These are phyloP conservation scores for Copidosoma aretas DNA, from an alignment of 2,888 invertebrate species.

Conservation along the genomic window DNA sequence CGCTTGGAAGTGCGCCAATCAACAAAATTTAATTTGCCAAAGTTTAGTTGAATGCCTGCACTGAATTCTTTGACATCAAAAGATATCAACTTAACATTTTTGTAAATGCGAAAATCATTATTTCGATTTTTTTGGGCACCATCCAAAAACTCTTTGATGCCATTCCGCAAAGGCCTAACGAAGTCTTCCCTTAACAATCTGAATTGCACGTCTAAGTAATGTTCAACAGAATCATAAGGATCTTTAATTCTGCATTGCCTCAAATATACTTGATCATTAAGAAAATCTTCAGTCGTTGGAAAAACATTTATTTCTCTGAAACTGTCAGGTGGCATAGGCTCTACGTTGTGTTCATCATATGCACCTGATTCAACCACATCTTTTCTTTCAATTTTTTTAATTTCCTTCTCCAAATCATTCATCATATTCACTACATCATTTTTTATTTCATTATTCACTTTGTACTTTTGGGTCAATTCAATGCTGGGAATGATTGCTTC, in stretches of 20 bases:
- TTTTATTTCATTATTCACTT: background rate
- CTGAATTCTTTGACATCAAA: background rate
- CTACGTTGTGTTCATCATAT: background rate
- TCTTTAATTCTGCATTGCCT: constrained; percentile 12
- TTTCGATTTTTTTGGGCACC: background rate
- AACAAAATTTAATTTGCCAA: constrained; percentile 2
- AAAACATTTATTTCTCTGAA: constrained; percentile 4
- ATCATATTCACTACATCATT: background rate
- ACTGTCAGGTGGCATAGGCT: constrained; percentile 9
- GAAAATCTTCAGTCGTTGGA: constrained; percentile 14
- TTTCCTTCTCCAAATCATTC: constrained; percentile 1
- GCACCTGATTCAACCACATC: background rate
- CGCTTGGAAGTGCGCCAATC: constrained; percentile 13
- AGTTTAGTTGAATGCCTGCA: background rate
- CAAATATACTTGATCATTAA: background rate
- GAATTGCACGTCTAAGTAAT: constrained; percentile 29
- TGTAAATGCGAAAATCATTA: background rate
- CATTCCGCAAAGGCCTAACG: constrained; percentile 15
- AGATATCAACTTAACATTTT: background rate
- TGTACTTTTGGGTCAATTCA: constrained; percentile 11
- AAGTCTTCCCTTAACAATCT: constrained; percentile 24
- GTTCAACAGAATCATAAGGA: constrained; percentile 22
- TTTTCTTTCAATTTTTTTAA: background rate
- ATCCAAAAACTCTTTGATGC: constrained; percentile 8
- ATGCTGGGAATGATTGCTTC: background rate